These are phyloP conservation scores for Syngnathus acus DNA, from an alignment of 2,797 vertebrate species.

Conservation along the genomic window DNA sequence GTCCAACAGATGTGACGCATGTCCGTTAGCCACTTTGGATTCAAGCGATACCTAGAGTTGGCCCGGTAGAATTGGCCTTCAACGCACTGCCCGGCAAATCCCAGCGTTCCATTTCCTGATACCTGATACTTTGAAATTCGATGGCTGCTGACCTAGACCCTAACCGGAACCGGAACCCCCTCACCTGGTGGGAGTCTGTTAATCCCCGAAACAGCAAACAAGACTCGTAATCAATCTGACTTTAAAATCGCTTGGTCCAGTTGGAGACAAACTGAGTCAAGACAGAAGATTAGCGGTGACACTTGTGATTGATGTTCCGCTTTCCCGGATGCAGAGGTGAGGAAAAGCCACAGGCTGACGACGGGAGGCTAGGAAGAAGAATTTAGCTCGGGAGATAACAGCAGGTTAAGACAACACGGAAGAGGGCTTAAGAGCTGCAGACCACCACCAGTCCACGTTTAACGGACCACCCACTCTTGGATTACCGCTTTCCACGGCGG, in stretches of 20 bases:
- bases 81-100: not conserved
- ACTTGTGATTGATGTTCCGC: slow-evolving; percentile 32
- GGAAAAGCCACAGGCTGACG: slow-evolving; percentile 15
- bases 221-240: not conserved
- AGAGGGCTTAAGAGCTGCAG: slow-evolving; percentile 38
- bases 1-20: slow-evolving; percentile 13
- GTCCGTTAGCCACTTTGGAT: slow-evolving; percentile 2
- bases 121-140: not conserved
- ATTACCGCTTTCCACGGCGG: slow-evolving; percentile 21
- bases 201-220: not conserved
- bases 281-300: slow-evolving; percentile 25
- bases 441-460: slow-evolving; percentile 24
- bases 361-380: slow-evolving; percentile 32
- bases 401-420: slow-evolving; percentile 57
- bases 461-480: slow-evolving; percentile 48
- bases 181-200: not conserved
- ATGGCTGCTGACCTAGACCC: not conserved
- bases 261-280: slow-evolving; percentile 8
- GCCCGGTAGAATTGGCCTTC: not conserved
- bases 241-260: not conserved
- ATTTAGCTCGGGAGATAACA: slow-evolving; percentile 57
- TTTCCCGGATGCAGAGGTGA: slow-evolving; percentile 32
- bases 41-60: not conserved
- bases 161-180: not conserved
- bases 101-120: not conserved